Conservation (phyloP, 2,888 invertebrate species). For the Leucophenga maculata region DNA sequence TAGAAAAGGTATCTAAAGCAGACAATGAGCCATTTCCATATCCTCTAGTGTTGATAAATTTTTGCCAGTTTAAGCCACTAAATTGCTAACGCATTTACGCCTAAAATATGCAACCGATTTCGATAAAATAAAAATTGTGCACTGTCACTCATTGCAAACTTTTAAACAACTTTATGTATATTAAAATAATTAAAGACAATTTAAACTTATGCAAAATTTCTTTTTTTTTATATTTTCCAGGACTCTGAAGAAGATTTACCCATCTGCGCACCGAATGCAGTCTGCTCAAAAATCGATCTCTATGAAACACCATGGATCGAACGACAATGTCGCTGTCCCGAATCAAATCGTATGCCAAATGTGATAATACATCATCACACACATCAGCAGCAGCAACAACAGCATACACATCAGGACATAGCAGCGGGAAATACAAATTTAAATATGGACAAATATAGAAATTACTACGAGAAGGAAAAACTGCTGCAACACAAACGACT, state of each 20-base stretch:
- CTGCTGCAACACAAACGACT: slow-evolving; percentile 63
- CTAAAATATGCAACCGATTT: no score
- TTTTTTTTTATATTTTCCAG: slow-evolving; percentile 72
- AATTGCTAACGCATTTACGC: no score
- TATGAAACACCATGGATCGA: slow-evolving; percentile 92
- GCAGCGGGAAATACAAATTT: slow-evolving; percentile 18
- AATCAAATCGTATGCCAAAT: slow-evolving; percentile 67
- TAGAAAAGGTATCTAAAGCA: no score
- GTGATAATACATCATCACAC: slow-evolving; percentile 60
- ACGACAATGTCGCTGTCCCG: slow-evolving; percentile 86
- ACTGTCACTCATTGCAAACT: no score
- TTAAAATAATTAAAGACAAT: no score
- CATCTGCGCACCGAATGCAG: slow-evolving; percentile 83
- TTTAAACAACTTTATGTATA: no score
- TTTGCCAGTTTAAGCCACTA: no score
- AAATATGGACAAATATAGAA: slow-evolving; percentile 56
- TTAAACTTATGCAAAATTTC: no score
- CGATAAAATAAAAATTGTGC: no score
- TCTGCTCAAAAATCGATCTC: slow-evolving; percentile 90
- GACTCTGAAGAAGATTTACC: slow-evolving; percentile 86
- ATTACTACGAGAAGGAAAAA: slow-evolving; percentile 64
- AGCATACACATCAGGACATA: background rate
- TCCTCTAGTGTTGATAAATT: no score
- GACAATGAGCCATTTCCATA: no score
- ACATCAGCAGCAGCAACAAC: background rate